Conservation (phyloP, 2,797 vertebrate species). For the Uromys caudimaculatus region DNA sequence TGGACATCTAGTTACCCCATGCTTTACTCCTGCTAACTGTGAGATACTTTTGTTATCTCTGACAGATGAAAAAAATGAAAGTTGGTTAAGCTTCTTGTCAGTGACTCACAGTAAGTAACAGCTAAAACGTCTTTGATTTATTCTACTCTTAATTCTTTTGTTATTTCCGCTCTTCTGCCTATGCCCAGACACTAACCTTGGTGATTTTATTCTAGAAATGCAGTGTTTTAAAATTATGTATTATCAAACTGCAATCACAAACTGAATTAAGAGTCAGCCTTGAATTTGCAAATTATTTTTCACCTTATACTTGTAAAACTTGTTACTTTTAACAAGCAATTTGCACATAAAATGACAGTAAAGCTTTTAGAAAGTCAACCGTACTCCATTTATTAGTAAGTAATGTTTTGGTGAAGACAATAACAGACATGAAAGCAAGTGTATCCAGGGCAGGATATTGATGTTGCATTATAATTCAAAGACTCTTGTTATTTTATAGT, state of each 20-base stretch:
- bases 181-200: neutral
- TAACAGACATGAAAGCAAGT: neutral
- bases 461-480: slow-evolving; percentile 25
- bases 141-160: neutral
- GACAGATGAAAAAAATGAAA: neutral
- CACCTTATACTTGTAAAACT: neutral
- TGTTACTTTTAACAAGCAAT: neutral
- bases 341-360: neutral
- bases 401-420: neutral
- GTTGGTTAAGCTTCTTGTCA: neutral
- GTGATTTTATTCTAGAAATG: neutral
- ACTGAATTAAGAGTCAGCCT: neutral
- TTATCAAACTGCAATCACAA: neutral
- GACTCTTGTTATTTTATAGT: slow-evolving; percentile 42
- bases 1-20: neutral
- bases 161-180: neutral
- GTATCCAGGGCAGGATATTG: neutral
- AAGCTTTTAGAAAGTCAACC: slow-evolving; percentile 11
- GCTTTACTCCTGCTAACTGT: neutral
- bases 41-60: neutral
- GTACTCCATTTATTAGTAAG: neutral
- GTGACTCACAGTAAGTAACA: neutral
- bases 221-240: neutral
- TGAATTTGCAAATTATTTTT: slow-evolving; percentile 26
- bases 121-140: neutral